Base-by-base conservation (phyloP, 2,797 vertebrate species). In the Masticophis lateralis region DNA sequence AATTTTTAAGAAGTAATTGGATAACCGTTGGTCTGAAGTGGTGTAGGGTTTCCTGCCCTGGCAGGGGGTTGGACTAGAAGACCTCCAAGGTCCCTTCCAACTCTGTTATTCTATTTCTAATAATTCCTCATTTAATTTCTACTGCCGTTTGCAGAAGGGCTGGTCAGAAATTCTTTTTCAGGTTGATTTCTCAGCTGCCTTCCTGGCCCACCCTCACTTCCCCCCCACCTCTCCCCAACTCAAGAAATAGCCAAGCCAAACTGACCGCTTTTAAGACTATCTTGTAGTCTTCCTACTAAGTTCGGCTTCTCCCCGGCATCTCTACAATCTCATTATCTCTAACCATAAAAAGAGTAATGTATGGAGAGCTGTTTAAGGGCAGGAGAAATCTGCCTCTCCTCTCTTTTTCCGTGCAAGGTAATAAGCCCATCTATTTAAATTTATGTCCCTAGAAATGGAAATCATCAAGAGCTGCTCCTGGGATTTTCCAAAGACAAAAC, bases 241-340 rank as follows among this genome's bases (percentile, higher is more conserved):
- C n/a, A 55, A 37, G 43, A 14, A 18, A 16, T 57, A 86, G 6
- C 32, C 25, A 4, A 25, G 3, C 1, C 7, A 55, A 59, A 8
- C 60, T 28, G 61, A 60, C 22, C 61, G 13, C 2, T 57, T 87
- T 74, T 88, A 28, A 87, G 27, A 90, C 22, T 83, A 47, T 12
- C n/a, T 57, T 28, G 11, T 12, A 8, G 37, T 92, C 27, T 90
- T 88, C 83, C 32, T 79, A 27, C 83, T 25, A 27, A 47, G 61
- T 57, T 18, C 20, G 27, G 83, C 47, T 28, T 87, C 61, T 32
- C 18, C 28, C 86, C 90, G 47, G n/a, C 63, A 55, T 28, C 56
- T n/a, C 60, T n/a, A 83, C 91, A 94, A 92, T 92, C 93, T 55
- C 86, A 92, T 94, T 90, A 92, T 91, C 91, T 88, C 89, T 56